phyloP scores from a whole-genome alignment of 2,797 vertebrate genomes.

The Xiphorhynchus erythropygius region DNA sequence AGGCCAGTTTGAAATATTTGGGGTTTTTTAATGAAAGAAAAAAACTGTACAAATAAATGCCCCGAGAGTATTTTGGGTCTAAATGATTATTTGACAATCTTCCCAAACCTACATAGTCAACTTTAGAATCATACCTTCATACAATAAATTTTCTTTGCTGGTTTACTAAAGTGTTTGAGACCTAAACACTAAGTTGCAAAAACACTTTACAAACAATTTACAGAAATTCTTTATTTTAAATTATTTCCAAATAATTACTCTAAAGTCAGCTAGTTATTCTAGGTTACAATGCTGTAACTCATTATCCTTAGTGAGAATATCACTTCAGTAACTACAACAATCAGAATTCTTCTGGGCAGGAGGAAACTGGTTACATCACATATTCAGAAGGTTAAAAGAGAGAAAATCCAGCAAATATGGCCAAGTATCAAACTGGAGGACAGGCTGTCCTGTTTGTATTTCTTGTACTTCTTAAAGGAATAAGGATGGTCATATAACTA shows the following conservation, averaged over 20 bases:
- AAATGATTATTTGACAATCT: not conserved
- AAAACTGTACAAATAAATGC: conserved; percentile 52
- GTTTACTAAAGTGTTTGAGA: conserved; percentile 2
- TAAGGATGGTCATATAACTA: not conserved
- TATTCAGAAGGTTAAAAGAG: not conserved
- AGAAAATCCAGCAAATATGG: not conserved
- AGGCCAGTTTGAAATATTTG: not conserved
- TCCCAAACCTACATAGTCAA: conserved; percentile 40
- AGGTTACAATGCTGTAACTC: not conserved
- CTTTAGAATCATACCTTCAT: conserved; percentile 34
- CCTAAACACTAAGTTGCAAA: conserved; percentile 12
- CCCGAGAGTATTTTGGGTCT: not conserved
- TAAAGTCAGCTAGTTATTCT: not conserved
- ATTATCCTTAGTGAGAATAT: not conserved
- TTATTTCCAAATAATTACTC: not conserved
- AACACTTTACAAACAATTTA: not conserved
- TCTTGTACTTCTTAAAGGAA: not conserved
- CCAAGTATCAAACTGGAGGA: not conserved
- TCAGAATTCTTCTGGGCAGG: not conserved
- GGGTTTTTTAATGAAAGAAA: conserved; percentile 35
- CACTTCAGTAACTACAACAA: not conserved
- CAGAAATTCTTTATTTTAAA: not conserved
- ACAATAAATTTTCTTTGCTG: conserved; percentile 19
- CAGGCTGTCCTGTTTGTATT: not conserved
- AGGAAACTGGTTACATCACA: not conserved